Conservation (phyloP, 2,797 vertebrate genomes). For the Chaunax sp. region DNA sequence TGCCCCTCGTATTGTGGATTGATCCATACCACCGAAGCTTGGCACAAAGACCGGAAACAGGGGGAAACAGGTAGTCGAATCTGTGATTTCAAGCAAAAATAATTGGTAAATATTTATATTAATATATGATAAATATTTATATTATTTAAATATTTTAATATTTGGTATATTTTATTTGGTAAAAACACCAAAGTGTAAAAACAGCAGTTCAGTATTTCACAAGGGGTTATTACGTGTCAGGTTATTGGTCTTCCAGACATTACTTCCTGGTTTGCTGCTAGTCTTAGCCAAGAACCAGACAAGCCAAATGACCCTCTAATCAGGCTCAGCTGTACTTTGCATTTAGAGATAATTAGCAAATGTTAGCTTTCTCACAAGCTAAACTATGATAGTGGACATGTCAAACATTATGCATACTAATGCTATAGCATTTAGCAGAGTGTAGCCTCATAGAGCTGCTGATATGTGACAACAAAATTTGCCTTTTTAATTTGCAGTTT, state of each 20-base stretch:
- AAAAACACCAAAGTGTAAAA: too few relatives aligned
- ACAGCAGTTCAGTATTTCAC: not conserved
- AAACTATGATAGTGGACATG: not conserved
- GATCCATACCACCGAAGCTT: too few relatives aligned
- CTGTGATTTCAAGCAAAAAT: too few relatives aligned
- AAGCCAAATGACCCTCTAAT: slow-evolving; percentile 1
- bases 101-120: too few relatives aligned
- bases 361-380: slow-evolving; percentile 1
- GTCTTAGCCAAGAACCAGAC: not conserved
- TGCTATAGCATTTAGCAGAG: not conserved
- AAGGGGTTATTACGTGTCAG: not conserved
- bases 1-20: too few relatives aligned
- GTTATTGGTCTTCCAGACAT: not conserved
- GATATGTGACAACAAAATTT: not conserved
- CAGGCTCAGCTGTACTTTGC: not conserved
- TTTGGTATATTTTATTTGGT: too few relatives aligned
- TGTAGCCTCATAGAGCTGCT: not conserved
- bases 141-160: too few relatives aligned
- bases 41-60: not conserved
- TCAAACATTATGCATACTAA: not conserved
- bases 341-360: slow-evolving; percentile 1
- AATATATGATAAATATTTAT: too few relatives aligned
- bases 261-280: slow-evolving; percentile 9
- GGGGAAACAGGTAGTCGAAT: too few relatives aligned
- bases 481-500: too few relatives aligned